phyloP scores from a whole-genome alignment of 1,140 invertebrate genomes.

The Phthorimaea operculella region DNA sequence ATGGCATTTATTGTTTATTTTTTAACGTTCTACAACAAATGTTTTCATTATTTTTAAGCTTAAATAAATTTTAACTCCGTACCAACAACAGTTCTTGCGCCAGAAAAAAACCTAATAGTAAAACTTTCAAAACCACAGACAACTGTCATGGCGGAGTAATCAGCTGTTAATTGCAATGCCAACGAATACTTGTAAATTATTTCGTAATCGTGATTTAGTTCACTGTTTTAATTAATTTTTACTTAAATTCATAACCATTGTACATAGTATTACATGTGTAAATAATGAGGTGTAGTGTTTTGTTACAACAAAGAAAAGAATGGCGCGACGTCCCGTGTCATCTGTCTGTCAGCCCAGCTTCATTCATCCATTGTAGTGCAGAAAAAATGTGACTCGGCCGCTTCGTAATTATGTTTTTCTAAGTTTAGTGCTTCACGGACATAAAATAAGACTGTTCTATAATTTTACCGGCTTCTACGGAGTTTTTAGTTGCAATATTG shows the following conservation, averaged over 20 bases:
- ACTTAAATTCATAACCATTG: slow-evolving; percentile 7
- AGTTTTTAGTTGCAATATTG: slow-evolving; percentile 30
- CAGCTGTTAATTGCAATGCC: slow-evolving; percentile 66
- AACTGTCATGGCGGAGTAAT: slow-evolving; percentile 54
- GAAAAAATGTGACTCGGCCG: slow-evolving; percentile 66
- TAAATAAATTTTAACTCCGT: too few species aligned
- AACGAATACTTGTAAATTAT: slow-evolving; percentile 48
- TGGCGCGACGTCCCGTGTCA: slow-evolving; percentile 62
- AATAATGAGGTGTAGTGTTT: slow-evolving; percentile 8
- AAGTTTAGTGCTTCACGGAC: slow-evolving; percentile 11
- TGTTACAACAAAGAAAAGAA: slow-evolving; percentile 33
- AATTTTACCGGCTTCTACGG: slow-evolving; percentile 34
- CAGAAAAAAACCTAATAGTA: neutral
- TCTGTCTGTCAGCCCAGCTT: slow-evolving; percentile 46
- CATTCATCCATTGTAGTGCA: slow-evolving; percentile 63
- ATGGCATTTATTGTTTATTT: too few species aligned
- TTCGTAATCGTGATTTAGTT: slow-evolving; percentile 29
- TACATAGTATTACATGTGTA: slow-evolving; percentile 4
- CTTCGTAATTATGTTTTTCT: slow-evolving; percentile 55
- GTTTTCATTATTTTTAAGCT: too few species aligned
- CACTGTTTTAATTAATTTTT: slow-evolving; percentile 13
- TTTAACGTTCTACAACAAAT: too few species aligned
- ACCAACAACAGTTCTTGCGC: too few species aligned
- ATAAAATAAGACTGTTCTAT: slow-evolving; percentile 40
- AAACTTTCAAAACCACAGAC: neutral